Conservation (phyloP, 1,140 invertebrate species). For the Melipona quadrifasciata region DNA sequence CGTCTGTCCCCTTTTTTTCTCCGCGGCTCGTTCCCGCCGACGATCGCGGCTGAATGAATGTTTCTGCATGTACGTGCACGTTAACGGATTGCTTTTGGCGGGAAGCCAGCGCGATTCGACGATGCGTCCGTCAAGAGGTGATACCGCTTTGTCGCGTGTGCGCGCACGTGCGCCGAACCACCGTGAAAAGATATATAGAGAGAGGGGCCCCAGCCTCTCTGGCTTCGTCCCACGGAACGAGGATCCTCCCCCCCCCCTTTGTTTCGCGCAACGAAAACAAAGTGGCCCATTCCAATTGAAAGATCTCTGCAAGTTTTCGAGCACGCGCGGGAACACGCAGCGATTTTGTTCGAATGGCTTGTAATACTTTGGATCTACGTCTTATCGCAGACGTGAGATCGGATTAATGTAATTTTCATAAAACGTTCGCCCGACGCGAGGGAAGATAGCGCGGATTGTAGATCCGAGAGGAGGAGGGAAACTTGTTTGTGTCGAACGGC, state of each 20-base stretch:
- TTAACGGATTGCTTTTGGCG: conserved; percentile 60
- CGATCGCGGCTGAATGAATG: conserved; percentile 62
- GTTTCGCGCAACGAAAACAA: neutral
- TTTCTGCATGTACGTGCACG: conserved; percentile 57
- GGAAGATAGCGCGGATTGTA: too few species aligned
- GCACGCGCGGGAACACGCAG: too few species aligned
- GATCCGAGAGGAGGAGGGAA: fast-evolving
- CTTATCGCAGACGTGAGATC: neutral
- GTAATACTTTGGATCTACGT: neutral
- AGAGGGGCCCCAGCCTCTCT: neutral
- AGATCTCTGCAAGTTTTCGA: neutral
- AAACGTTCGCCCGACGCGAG: neutral
- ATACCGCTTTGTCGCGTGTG: conserved; percentile 52
- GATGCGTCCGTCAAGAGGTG: conserved; percentile 40
- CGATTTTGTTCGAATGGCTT: neutral
- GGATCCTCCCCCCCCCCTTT: neutral
- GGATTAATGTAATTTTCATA: neutral
- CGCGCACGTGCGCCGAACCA: conserved; percentile 39
- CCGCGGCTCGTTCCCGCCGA: conserved; percentile 9
- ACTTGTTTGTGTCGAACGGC: too few species aligned
- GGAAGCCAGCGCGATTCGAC: conserved; percentile 64
- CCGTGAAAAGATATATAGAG: conserved; percentile 23
- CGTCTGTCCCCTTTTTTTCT: conserved; percentile 13
- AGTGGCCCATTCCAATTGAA: neutral
- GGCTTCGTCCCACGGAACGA: neutral